Evolutionary conservation across 2,797 vertebrate species (phyloP).

Genomic region (Chelonia mydas): DNA sequence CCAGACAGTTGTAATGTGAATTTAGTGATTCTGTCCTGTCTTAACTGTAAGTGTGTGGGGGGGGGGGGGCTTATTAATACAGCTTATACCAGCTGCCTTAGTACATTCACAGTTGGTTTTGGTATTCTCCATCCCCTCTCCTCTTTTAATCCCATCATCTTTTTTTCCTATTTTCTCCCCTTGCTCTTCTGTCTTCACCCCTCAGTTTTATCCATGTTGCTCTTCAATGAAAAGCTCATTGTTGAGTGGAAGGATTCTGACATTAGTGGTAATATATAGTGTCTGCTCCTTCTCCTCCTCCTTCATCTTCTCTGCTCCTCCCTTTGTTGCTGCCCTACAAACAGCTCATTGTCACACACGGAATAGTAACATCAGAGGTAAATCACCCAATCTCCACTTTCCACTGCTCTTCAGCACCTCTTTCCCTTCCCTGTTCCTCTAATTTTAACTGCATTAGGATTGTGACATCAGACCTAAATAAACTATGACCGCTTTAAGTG

Average conservation of each 20-base stretch:
- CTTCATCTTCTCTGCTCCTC: not conserved
- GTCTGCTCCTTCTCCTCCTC: not conserved
- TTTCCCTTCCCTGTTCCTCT: not conserved
- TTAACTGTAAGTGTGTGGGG: not conserved
- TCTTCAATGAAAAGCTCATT: not conserved
- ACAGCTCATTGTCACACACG: not conserved
- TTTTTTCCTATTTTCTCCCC: not conserved
- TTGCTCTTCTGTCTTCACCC: rapidly evolving
- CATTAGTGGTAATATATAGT: not conserved
- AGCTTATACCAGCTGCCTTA: not conserved
- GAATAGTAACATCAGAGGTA: not conserved
- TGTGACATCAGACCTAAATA: not conserved
- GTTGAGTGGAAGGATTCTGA: not conserved
- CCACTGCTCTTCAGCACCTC: not conserved
- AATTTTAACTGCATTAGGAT: not conserved
- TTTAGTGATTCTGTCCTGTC: not conserved
- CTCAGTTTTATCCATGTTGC: not conserved
- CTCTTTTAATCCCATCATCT: not conserved
- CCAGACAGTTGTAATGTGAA: not conserved
- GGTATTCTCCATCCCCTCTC: not conserved
- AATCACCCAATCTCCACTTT: not conserved
- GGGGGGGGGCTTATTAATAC: not conserved
- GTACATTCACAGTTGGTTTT: not conserved
- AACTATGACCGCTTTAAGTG: not conserved
- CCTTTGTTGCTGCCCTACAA: not conserved